Conservation (phyloP, 2,797 vertebrate species). For the Spea hammondii region DNA sequence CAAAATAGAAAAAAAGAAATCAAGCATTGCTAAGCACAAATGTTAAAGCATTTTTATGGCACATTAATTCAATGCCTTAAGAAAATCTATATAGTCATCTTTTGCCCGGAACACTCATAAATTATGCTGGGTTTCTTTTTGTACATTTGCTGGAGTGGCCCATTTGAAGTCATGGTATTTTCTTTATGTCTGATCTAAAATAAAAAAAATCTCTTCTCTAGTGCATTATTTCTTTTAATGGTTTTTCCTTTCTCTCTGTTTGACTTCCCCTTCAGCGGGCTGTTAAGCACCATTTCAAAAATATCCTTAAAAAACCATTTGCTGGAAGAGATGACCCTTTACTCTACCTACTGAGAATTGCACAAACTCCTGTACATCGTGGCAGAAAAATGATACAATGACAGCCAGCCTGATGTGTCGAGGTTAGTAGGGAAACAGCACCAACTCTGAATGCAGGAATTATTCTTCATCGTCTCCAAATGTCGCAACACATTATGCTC, state of each 20-base stretch:
- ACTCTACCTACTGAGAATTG: constrained; percentile 65
- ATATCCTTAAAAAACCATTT: constrained; percentile 72
- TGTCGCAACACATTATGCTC: constrained; percentile 83
- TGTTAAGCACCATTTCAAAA: constrained; percentile 74
- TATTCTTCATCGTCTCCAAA: constrained; percentile 84
- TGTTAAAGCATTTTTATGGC: constrained; percentile 62
- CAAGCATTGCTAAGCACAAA: constrained; percentile 61
- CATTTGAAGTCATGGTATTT: constrained; percentile 59
- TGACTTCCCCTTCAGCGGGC: constrained; percentile 68
- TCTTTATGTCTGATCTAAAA: constrained; percentile 61
- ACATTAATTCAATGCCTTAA: constrained; percentile 64
- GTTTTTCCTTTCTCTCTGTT: constrained; percentile 63
- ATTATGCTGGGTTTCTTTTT: constrained; percentile 61
- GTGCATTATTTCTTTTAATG: constrained; percentile 64
- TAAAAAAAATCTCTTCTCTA: constrained; percentile 57
- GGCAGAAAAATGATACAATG: constrained; percentile 80
- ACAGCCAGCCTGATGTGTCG: constrained; percentile 80
- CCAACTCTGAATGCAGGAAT: constrained; percentile 78
- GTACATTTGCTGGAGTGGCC: constrained; percentile 54
- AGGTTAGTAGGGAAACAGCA: constrained; percentile 53
- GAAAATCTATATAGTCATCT: constrained; percentile 65
- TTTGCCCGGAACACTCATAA: constrained; percentile 67
- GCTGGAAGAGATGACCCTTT: constrained; percentile 65
- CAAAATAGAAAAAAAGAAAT: constrained; percentile 36
- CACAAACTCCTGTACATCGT: constrained; percentile 65